phyloP scores from a whole-genome alignment of 2,797 vertebrate species.

The Anniella stebbinsi region DNA sequence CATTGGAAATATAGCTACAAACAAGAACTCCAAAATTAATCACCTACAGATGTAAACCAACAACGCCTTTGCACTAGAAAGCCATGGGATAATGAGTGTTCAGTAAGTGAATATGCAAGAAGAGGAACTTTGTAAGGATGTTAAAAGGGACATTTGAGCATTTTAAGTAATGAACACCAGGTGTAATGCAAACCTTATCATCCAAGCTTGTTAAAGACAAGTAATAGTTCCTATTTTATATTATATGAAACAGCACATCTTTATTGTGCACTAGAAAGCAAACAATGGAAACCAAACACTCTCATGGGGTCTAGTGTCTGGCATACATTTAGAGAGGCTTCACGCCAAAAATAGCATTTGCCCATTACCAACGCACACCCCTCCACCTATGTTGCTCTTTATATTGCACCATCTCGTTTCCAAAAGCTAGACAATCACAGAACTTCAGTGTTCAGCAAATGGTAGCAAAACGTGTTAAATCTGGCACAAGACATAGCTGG shows the following conservation, averaged over 20 bases:
- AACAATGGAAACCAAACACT: background rate
- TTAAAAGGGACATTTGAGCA: background rate
- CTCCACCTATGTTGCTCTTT: background rate
- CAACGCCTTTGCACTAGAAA: background rate
- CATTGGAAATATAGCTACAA: slow-evolving; percentile 12
- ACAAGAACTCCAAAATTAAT: background rate
- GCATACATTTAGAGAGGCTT: background rate
- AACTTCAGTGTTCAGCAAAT: background rate
- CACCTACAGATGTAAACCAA: background rate
- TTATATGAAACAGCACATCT: background rate
- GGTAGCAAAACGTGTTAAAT: background rate
- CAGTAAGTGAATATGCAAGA: slow-evolving; percentile 33
- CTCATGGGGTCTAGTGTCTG: background rate
- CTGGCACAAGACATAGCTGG: background rate
- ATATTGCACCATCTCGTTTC: background rate
- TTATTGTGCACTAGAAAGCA: background rate
- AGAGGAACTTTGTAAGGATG: slow-evolving; percentile 15
- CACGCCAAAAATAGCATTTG: background rate
- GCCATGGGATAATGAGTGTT: slow-evolving; percentile 16
- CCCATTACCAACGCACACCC: background rate
- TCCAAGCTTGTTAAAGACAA: background rate
- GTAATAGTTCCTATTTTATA: background rate
- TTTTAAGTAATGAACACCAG: background rate
- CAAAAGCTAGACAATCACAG: background rate
- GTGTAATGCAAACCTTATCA: background rate